Conservation (phyloP, 64 coral and sea anemone genomes). For the Acropora tenuis region DNA sequence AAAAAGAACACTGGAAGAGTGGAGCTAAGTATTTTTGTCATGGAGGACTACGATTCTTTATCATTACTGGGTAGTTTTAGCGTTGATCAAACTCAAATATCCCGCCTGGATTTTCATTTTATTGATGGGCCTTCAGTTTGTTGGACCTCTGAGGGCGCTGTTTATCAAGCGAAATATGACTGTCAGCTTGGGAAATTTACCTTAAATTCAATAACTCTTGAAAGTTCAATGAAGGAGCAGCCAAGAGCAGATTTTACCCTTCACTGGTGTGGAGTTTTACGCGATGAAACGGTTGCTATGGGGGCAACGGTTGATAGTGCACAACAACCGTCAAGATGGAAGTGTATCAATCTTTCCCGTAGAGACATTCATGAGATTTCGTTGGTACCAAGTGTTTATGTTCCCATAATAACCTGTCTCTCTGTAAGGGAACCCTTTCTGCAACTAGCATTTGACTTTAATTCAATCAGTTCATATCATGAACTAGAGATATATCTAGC, state of each 20-base stretch:
- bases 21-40: not conserved
- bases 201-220: not conserved
- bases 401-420: slow-evolving; percentile 8
- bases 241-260: slow-evolving; percentile 9
- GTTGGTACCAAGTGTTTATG: slow-evolving; percentile 28
- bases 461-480: not conserved
- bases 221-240: slow-evolving; percentile 4
- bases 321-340: not conserved
- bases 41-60: slow-evolving; percentile 11
- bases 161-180: not conserved
- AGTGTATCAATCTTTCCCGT: slow-evolving; percentile 5
- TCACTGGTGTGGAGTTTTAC: not conserved
- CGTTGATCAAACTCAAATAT: not conserved
- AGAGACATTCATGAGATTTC: slow-evolving; percentile 5
- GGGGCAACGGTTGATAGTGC: not conserved
- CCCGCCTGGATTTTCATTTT: not conserved
- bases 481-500: slow-evolving; percentile 22
- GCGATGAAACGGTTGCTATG: slow-evolving; percentile 10
- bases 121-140: slow-evolving; percentile 20
- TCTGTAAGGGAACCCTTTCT: not conserved
- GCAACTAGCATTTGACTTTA: not conserved
- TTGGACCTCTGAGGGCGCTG: not conserved
- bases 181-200: not conserved
- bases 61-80: slow-evolving; percentile 4
- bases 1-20: not conserved